A percentile compares a stretch with the other conserved stretches of the same genome.
Evolutionary conservation across 2,888 invertebrate genomes (phyloP).

Genomic region (Drosophila meridiana): DNA sequence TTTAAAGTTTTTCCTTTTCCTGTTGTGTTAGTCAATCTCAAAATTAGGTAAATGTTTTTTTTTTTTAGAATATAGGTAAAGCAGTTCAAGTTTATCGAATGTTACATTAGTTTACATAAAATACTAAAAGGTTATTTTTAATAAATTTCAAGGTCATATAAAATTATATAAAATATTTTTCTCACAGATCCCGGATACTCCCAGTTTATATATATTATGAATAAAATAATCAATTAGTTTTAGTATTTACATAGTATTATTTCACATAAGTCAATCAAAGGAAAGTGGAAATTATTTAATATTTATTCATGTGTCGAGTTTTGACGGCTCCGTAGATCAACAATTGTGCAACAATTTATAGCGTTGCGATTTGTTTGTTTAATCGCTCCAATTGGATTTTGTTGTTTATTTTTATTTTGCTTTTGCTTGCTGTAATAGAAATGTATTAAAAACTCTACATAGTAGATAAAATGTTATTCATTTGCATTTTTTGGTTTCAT

Average conservation of each 20-base stretch:
- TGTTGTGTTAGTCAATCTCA: not conserved
- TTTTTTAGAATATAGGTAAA: not conserved
- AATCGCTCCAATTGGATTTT: slow-evolving; percentile 29
- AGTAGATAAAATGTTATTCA: slow-evolving; percentile 33
- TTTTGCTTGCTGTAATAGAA: slow-evolving; percentile 51
- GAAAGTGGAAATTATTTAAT: not conserved
- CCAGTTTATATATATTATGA: not conserved
- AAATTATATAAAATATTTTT: not conserved
- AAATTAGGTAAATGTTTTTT: not conserved
- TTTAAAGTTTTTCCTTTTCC: not conserved
- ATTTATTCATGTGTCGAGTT: slow-evolving; percentile 5
- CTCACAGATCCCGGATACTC: not conserved
- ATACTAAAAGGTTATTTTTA: not conserved
- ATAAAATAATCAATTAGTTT: not conserved
- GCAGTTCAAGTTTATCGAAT: not conserved
- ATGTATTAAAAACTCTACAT: slow-evolving; percentile 49
- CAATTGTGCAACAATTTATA: slow-evolving; percentile 12
- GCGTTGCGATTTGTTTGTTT: slow-evolving; percentile 13
- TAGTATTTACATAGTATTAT: not conserved
- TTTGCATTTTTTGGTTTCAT: slow-evolving; percentile 34
- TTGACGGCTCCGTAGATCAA: slow-evolving; percentile 31
- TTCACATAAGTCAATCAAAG: slow-evolving; percentile 1
- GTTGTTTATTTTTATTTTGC: slow-evolving; percentile 11
- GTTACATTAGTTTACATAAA: not conserved
- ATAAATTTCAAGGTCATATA: not conserved